These are phyloP conservation scores for Acronicta aceris DNA, from an alignment of 2,888 invertebrate species.

Conservation along the genomic window DNA sequence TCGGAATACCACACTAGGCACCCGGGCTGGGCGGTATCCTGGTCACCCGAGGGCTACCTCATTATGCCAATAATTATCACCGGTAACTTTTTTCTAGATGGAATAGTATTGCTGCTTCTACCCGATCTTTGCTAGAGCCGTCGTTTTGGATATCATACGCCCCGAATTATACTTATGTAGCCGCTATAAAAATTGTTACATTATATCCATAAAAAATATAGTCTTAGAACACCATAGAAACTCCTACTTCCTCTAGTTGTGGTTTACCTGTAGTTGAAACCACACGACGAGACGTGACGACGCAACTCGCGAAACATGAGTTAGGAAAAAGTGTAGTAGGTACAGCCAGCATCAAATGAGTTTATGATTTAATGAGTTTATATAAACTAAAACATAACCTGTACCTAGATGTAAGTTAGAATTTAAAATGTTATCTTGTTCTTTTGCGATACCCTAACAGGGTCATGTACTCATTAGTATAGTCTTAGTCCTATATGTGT, in stretches of 20 bases:
- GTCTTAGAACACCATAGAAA: conserved; percentile 6
- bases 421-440: no score
- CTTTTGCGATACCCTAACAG: no score
- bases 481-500: no score
- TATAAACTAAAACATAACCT: no score
- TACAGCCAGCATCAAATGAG: no score
- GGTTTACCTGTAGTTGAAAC: conserved; percentile 25
- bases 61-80: background rate
- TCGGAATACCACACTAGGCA: background rate
- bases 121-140: background rate
- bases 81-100: background rate
- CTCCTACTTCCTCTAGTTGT: conserved; percentile 28
- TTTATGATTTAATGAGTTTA: no score
- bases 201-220: background rate
- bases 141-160: background rate
- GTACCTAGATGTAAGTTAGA: no score
- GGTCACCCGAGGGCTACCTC: background rate
- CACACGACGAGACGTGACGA: conserved; percentile 20
- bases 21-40: background rate
- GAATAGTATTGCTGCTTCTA: no score
- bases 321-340: background rate
- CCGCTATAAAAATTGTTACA: no score
- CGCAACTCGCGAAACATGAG: background rate
- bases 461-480: no score
- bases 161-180: background rate